A percentile compares a stretch with the other conserved stretches of the same genome.
Evolutionary conservation across 2,888 invertebrate species (phyloP).

Genomic region (Apoda limacodes): DNA sequence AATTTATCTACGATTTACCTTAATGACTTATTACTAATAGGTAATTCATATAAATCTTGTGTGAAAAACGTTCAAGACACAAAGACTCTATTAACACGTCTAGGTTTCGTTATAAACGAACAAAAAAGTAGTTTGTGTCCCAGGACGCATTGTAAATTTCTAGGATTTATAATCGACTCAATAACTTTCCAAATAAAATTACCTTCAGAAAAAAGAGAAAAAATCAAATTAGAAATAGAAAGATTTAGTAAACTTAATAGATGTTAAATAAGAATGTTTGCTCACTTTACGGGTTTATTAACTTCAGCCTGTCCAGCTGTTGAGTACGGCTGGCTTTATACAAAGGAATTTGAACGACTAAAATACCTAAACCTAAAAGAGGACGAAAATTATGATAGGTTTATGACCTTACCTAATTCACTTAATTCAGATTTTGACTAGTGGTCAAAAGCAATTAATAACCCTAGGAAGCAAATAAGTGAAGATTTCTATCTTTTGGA

Average conservation of each 20-base stretch:
- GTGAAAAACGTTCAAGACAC: too few species aligned
- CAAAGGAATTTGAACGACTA: too few species aligned
- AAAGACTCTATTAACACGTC: conserved; percentile 1
- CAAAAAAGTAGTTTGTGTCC: conserved; percentile 6
- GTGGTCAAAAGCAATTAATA: conserved; percentile 5
- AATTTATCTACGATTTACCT: conserved; percentile 4
- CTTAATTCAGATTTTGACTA: conserved; percentile 4
- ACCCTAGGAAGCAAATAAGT: not conserved
- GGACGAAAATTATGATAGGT: too few species aligned
- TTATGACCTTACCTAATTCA: not conserved
- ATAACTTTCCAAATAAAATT: not conserved
- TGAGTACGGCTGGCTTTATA: too few species aligned
- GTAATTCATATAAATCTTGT: conserved; percentile 2
- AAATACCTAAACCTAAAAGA: too few species aligned
- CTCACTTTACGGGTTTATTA: too few species aligned
- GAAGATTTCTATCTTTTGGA: not conserved
- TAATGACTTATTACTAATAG: conserved; percentile 6
- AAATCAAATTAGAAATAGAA: too few species aligned
- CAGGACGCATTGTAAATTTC: conserved; percentile 1
- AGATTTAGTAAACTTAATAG: too few species aligned
- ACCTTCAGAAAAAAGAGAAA: conserved; percentile 2
- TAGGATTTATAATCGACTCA: conserved; percentile 3
- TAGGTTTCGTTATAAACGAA: conserved; percentile 5
- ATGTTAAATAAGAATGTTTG: too few species aligned
- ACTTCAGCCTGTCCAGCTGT: too few species aligned